These are phyloP conservation scores for Spicauda simplicius DNA, from an alignment of 2,888 invertebrate genomes.

Conservation along the genomic window DNA sequence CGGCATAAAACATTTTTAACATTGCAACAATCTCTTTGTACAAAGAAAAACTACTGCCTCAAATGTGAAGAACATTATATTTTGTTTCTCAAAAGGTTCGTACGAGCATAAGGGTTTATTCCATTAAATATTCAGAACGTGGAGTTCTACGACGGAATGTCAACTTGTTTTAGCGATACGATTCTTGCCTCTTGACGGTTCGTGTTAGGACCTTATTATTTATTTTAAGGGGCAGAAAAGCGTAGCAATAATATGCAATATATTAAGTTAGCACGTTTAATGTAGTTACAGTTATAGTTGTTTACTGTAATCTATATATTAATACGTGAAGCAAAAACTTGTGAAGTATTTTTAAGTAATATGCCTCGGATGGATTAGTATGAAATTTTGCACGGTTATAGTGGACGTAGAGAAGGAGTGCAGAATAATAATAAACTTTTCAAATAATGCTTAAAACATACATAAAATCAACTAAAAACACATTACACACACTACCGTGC, in stretches of 20 bases:
- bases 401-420: no score
- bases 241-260: not conserved
- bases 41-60: constrained; percentile 29
- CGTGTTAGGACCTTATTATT: not conserved
- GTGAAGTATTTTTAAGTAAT: no score
- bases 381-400: no score
- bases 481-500: no score
- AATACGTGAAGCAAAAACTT: no score
- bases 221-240: not conserved
- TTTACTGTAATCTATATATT: no score
- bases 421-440: no score
- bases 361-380: no score
- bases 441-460: no score
- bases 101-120: constrained; percentile 35
- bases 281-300: no score
- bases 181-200: constrained; percentile 13
- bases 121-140: constrained; percentile 33
- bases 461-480: no score
- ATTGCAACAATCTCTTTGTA: constrained; percentile 25
- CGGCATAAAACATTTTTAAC: constrained; percentile 7
- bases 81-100: constrained; percentile 35
- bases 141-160: constrained; percentile 20
- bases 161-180: constrained; percentile 24
- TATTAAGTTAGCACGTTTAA: not conserved
- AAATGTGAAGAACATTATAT: constrained; percentile 29